A percentile compares a stretch with the other conserved stretches of the same genome.
Conservation (phyloP, 2,113 vertebrate genomes). For the Dipodomys merriami region DNA sequence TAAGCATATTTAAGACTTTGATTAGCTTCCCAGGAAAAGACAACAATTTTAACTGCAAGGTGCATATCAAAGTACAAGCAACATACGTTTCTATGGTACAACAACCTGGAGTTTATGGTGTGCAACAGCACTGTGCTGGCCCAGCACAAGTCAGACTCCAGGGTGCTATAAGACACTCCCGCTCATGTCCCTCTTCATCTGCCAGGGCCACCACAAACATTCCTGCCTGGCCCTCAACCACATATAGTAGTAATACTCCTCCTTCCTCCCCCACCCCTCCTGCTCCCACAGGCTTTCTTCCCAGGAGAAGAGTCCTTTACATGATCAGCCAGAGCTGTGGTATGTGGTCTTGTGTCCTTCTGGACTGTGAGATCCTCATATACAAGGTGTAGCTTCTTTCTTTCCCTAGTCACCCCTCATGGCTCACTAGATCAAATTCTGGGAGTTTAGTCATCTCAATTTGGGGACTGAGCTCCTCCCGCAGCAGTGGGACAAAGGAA, state of each 20-base stretch:
- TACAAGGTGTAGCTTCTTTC: background rate
- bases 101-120: background rate
- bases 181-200: background rate
- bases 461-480: background rate
- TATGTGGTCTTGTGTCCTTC: background rate
- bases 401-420: background rate
- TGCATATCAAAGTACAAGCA: slow-evolving; percentile 57
- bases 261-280: no score
- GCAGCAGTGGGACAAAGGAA: background rate
- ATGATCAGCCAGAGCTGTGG: background rate
- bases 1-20: background rate
- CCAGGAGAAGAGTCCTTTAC: background rate
- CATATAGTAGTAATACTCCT: background rate
- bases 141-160: fast-evolving
- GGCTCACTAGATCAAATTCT: background rate
- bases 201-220: fast-evolving
- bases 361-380: background rate
- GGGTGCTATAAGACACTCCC: no score
- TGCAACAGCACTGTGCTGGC: background rate
- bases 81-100: slow-evolving; percentile 27
- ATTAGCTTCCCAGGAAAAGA: slow-evolving; percentile 41
- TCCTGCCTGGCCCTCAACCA: background rate
- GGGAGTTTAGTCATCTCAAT: background rate
- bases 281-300: background rate
- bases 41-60: slow-evolving; percentile 36